Base-by-base conservation (phyloP, 2,113 vertebrate species). In the Cromileptes altivelis region DNA sequence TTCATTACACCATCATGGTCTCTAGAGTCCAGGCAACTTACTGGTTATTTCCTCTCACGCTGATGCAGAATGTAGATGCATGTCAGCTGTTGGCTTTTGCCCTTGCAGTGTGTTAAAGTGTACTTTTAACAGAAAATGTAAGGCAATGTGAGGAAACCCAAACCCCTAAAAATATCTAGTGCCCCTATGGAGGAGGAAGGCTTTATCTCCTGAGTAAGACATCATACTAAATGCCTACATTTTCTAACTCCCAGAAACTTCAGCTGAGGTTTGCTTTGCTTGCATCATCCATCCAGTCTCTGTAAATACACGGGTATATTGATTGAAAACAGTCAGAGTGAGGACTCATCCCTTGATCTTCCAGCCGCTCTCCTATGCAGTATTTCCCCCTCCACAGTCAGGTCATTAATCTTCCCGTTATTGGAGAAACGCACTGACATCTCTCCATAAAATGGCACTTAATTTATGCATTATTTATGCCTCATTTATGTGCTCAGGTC, bases 391-490 rank as follows among this genome's bases (percentile, higher is more conserved):
- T 50, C 75, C 75, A 67, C 85, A 85, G 90, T 88, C 85, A 84
- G 62, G 57, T 87, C 88, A 93, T 94, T 92, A 91, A 93, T 94
- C 93, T 94, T 88, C 78, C 76, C n/a, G 88, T 92, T 94, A 92
- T 93, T 91, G 89, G 86, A 90, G 90, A 91, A 92, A 90, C 75
- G 81, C 86, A 89, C 86, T 89, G 91, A 94, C 92, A 93, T 90
- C 80, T 82, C 86, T 88, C 89, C 89, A 90, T 94, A 94, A 94
- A 94, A 94, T 87, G 89, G 56, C 85, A 91, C 91, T 94, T 94
- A 93, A 94, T 94, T 94, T 93, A 93, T 94, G 90, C 91, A 94
- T 94, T 93, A 94, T 94, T 93, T 94, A 94, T 94, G 92, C 93
- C 88, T 93, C 93, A 94, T 93, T 94, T 93, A 89, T 91, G 89